phyloP scores from a whole-genome alignment of 2,797 vertebrate genomes.

The Pachyuromys duprasi region DNA sequence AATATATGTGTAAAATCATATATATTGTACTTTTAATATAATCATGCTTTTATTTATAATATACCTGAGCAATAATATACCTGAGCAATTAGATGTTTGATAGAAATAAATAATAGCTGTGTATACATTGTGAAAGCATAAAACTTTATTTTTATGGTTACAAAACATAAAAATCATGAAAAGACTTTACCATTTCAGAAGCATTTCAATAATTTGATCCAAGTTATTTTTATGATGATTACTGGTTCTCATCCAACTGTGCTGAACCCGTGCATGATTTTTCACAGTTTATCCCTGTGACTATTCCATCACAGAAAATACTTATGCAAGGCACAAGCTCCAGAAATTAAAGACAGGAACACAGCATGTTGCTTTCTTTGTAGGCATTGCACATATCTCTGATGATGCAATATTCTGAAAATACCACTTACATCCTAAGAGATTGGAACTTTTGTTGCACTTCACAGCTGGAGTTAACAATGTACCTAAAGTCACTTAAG shows the following conservation, averaged over 20 bases:
- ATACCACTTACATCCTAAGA: neutral
- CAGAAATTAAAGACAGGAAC: neutral
- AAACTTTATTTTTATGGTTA: conserved; percentile 31
- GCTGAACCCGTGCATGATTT: neutral
- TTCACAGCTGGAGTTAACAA: neutral
- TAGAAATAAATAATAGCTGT: conserved; percentile 15
- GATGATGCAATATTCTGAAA: neutral
- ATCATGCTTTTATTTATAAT: neutral
- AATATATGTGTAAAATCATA: no score
- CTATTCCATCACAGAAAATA: neutral
- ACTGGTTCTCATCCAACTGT: neutral
- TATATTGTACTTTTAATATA: neutral
- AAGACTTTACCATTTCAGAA: neutral
- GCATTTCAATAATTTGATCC: neutral
- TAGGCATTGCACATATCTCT: neutral
- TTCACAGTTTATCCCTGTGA: neutral
- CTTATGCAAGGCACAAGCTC: neutral
- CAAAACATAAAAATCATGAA: neutral
- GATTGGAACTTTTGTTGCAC: neutral
- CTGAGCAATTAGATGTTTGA: neutral
- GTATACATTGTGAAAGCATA: neutral
- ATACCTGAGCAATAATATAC: neutral
- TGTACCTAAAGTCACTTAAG: neutral
- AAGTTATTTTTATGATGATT: neutral
- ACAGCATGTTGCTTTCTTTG: neutral